Conservation (phyloP, 2,888 invertebrate species). For the Hypomecis atomaria region DNA sequence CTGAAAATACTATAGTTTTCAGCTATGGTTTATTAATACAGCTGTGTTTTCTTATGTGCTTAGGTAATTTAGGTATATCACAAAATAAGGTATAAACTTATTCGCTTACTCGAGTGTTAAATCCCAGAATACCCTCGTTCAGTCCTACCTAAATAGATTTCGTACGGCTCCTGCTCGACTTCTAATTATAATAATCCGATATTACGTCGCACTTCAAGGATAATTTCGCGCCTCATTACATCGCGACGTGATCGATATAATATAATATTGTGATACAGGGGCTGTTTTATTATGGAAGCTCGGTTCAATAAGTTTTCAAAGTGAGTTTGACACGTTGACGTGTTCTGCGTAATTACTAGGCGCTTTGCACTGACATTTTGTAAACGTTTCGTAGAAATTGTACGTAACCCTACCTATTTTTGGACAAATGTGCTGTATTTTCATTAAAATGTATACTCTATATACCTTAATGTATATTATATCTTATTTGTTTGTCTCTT, state of each 20-base stretch:
- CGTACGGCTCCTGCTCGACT: slow-evolving; percentile 14
- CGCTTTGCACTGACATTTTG: neutral
- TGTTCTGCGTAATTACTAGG: neutral
- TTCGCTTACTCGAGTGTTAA: neutral
- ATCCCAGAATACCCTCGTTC: neutral
- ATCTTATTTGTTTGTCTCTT: too few species aligned
- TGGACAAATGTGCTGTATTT: too few species aligned
- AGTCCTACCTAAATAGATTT: slow-evolving; percentile 7
- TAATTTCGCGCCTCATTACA: slow-evolving; percentile 47
- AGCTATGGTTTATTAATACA: too few species aligned
- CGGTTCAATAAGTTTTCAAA: slow-evolving; percentile 1
- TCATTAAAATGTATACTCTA: too few species aligned
- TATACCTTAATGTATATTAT: too few species aligned
- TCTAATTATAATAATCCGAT: slow-evolving; percentile 45
- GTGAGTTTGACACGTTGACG: slow-evolving; percentile 4
- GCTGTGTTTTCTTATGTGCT: neutral
- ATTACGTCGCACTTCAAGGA: slow-evolving; percentile 35
- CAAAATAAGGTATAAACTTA: too few species aligned
- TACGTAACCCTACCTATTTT: neutral
- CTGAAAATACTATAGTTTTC: too few species aligned
- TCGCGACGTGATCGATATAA: slow-evolving; percentile 43
- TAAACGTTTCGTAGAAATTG: too few species aligned
- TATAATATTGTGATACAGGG: slow-evolving; percentile 1
- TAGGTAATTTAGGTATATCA: neutral
- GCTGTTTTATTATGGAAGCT: slow-evolving; percentile 3